Evolutionary conservation across 2,113 vertebrate species (phyloP), one percentile per base, ranked within the genome.

Genomic region (Loxodonta africana): DNA sequence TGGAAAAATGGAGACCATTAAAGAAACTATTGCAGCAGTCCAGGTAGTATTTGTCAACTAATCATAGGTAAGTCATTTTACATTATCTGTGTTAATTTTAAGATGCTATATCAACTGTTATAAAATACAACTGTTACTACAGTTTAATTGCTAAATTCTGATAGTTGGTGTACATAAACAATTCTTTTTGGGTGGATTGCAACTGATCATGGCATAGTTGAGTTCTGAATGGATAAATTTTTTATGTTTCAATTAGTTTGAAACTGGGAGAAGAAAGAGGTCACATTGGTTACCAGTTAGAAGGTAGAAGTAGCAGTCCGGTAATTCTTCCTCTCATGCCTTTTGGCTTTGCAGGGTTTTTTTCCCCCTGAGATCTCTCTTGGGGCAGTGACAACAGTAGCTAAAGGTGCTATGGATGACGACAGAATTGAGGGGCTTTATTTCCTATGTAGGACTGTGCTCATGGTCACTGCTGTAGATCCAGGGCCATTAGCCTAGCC

Each of bases 111-210:
- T 85, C 53, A 57, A 57, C 53, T 57, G 4, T 77, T 85, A 11
- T 37, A 37, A 37, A 37, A 37, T 37, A 37, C 53, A 57, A 57
- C 53, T 57, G 4, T 77, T 85, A 11, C 41, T 93, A 65, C 8
- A 60, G 14, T 57, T 81, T 86, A 74, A 48, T 94, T 92, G 91
- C 28, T 71, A 76, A 83, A 83, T 93, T 91, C 37, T 91, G 6
- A 85, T 48, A 33, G 76, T 63, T 95, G 33, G 17, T 82, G 4
- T 81, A 85, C 92, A 25, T 81, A 90, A 95, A 37, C 46, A 84
- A 81, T 91, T 81, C 44, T 78, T 85, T 83, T 81, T 88, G 51
- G 84, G 41, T 90, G 65, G 65, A 57, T 83, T 86, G 30, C 90
- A 76, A 28, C 92, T 69, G 20, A 57, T 83, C 28, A 86, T 44